phyloP scores from a whole-genome alignment of 2,797 vertebrate genomes.

The Manis javanica region DNA sequence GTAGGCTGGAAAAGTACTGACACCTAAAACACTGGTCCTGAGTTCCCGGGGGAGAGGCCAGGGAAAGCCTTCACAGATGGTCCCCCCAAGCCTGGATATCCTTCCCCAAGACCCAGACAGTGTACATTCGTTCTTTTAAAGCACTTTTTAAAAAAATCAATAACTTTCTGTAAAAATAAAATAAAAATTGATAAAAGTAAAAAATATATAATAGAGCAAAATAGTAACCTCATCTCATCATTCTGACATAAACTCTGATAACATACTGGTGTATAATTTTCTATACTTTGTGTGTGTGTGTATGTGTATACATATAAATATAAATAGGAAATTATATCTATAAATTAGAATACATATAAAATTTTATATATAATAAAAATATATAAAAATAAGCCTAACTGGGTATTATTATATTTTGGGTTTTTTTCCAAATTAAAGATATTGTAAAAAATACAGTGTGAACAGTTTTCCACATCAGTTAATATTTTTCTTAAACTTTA shows the following conservation, averaged over 20 bases:
- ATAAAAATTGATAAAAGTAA: background rate
- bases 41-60: background rate
- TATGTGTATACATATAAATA: background rate
- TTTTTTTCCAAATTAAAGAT: slow-evolving; percentile 21
- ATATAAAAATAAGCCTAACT: background rate
- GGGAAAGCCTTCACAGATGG: background rate
- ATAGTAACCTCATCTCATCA: background rate
- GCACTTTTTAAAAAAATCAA: background rate
- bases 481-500: slow-evolving; percentile 36
- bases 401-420: background rate
- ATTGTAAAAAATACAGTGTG: background rate
- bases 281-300: background rate
- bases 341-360: background rate
- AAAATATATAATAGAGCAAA: background rate
- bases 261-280: background rate
- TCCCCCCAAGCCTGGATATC: background rate
- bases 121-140: background rate
- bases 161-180: background rate
- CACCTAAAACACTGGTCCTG: background rate
- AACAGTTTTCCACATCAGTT: background rate
- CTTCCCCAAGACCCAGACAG: background rate
- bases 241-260: background rate
- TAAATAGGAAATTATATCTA: background rate
- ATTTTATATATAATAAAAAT: background rate
- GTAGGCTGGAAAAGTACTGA: background rate